These are phyloP conservation scores for Rhinichthys osculus DNA, from an alignment of 2,797 vertebrate species.

Conservation along the genomic window DNA sequence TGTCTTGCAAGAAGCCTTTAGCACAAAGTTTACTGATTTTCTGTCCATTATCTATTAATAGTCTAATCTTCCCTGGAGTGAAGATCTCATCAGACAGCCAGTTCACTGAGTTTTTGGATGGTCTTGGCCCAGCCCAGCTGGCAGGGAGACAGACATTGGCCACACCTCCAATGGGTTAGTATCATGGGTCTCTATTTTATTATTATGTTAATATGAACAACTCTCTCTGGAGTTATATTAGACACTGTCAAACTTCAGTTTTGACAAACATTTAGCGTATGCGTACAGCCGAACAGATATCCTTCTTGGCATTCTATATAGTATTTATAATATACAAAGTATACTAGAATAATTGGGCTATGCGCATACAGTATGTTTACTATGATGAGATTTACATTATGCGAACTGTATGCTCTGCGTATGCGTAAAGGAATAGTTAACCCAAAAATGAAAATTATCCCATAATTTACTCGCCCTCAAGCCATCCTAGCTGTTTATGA, in stretches of 20 bases:
- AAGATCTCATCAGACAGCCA: conserved; percentile 93
- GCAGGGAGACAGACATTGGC: conserved; percentile 95
- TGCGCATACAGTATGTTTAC: neutral
- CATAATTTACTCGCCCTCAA: too few species aligned
- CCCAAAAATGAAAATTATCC: neutral
- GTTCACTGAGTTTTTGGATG: conserved; percentile 95
- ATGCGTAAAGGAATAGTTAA: neutral
- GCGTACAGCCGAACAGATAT: neutral
- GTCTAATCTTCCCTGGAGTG: conserved; percentile 95
- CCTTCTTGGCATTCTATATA: neutral
- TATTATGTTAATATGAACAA: neutral
- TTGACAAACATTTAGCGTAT: neutral
- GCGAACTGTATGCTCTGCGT: fast-evolving
- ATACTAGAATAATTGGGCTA: neutral
- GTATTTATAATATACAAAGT: neutral
- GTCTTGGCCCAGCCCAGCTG: conserved; percentile 93
- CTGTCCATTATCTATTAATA: conserved; percentile 64
- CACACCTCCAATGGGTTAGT: conserved; percentile 94
- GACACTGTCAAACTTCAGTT: neutral
- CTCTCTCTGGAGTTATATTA: neutral
- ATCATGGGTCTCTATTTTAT: neutral
- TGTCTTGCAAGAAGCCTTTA: neutral
- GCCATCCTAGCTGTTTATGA: too few species aligned
- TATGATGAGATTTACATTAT: neutral
- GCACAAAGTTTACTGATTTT: neutral